Evolutionary conservation across 2,888 invertebrate species (phyloP).

Genomic region (Allolobophora icterica): DNA sequence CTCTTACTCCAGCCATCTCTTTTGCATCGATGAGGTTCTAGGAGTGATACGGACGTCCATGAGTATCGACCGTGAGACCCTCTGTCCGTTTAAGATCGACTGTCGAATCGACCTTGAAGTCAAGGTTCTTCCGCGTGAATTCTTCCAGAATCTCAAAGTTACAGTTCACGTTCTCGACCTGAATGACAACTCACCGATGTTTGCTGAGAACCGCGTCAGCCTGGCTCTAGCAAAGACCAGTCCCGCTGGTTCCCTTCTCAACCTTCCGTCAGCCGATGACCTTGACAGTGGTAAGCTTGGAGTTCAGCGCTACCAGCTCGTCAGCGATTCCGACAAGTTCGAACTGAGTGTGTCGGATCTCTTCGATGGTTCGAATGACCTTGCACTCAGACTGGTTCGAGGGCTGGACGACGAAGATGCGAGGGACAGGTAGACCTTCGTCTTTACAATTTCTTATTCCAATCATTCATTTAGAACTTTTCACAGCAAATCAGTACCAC

Average conservation of each 20-base stretch:
- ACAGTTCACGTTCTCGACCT: slow-evolving; percentile 38
- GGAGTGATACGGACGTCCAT: slow-evolving; percentile 14
- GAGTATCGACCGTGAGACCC: slow-evolving; percentile 20
- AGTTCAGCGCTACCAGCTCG: slow-evolving; percentile 42
- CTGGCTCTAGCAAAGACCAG: slow-evolving; percentile 37
- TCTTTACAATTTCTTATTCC: background rate
- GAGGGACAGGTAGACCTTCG: background rate
- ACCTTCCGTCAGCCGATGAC: slow-evolving; percentile 45
- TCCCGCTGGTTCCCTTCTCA: slow-evolving; percentile 33
- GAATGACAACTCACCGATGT: slow-evolving; percentile 44
- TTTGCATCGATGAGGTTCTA: background rate
- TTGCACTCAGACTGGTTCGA: slow-evolving; percentile 31
- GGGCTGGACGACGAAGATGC: slow-evolving; percentile 37
- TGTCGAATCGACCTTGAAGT: slow-evolving; percentile 21
- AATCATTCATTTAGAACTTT: background rate
- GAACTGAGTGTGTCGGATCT: slow-evolving; percentile 38
- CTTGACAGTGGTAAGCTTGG: slow-evolving; percentile 42
- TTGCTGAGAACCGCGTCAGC: slow-evolving; percentile 31
- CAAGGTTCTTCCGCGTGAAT: slow-evolving; percentile 27
- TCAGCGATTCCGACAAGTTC: slow-evolving; percentile 38
- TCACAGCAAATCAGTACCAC: background rate
- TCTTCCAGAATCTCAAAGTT: slow-evolving; percentile 41
- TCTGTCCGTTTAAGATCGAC: background rate
- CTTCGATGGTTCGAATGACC: slow-evolving; percentile 59
- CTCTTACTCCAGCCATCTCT: background rate